A percentile compares a stretch with the other conserved stretches of the same genome.
Conservation (phyloP, 2,888 invertebrate genomes). For the Anthophora plumipes region DNA sequence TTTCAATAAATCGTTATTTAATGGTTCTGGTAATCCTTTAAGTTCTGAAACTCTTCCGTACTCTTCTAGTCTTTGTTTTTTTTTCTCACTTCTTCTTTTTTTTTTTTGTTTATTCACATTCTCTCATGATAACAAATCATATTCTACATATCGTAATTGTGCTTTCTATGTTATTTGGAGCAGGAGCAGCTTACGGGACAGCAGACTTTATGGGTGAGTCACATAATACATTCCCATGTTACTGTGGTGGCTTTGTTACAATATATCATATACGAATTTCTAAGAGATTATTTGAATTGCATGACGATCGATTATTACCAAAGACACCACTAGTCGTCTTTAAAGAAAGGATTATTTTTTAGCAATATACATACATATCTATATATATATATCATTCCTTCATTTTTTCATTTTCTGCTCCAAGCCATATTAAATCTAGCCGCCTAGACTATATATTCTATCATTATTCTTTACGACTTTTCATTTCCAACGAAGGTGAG, state of each 20-base stretch:
- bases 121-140: slow-evolving; percentile 39
- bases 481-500: slow-evolving; percentile 16
- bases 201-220: slow-evolving; percentile 94
- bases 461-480: background rate
- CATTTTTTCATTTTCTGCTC: background rate
- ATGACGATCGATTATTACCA: slow-evolving; percentile 69
- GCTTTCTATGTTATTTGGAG: slow-evolving; percentile 82
- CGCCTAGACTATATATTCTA: background rate
- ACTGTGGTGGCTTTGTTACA: slow-evolving; percentile 79
- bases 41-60: slow-evolving; percentile 59
- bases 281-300: slow-evolving; percentile 68
- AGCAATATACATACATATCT: slow-evolving; percentile 13
- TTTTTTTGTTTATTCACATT: too few relatives aligned
- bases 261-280: slow-evolving; percentile 62
- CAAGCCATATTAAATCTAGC: background rate
- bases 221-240: slow-evolving; percentile 69
- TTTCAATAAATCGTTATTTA: slow-evolving; percentile 79
- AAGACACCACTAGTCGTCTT: slow-evolving; percentile 67
- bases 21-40: slow-evolving; percentile 73
- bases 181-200: slow-evolving; percentile 96
- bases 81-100: too few relatives aligned
- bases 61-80: slow-evolving; percentile 17
- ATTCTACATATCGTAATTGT: slow-evolving; percentile 75
- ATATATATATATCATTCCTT: background rate
- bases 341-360: slow-evolving; percentile 73